A percentile compares a stretch with the other conserved stretches of the same genome.
These are phyloP conservation scores for Drosophila dunni DNA, from an alignment of 1,140 invertebrate genomes.

Conservation along the genomic window DNA sequence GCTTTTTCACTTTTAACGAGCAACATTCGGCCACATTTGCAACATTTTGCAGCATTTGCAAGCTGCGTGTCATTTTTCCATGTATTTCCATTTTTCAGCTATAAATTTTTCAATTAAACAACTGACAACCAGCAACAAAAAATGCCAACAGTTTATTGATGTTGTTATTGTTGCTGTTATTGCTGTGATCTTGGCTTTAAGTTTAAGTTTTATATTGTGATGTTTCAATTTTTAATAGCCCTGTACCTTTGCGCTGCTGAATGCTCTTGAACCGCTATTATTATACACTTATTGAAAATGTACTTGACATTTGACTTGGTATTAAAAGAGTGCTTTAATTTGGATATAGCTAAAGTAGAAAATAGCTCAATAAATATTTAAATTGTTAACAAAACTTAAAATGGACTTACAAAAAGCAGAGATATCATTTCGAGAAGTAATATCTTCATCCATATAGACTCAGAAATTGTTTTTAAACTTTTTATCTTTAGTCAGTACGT, in stretches of 20 bases:
- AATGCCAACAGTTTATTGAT: conserved; percentile 12
- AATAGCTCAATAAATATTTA: neutral
- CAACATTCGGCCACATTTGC: conserved; percentile 37
- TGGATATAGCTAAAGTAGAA: no score
- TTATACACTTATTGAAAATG: neutral
- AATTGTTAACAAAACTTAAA: neutral
- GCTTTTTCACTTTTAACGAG: conserved; percentile 82
- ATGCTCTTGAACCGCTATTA: conserved; percentile 26
- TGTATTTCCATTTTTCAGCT: conserved; percentile 48
- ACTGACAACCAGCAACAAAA: conserved; percentile 43
- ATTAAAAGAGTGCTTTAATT: neutral
- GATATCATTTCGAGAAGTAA: no score
- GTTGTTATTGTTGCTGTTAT: conserved; percentile 9
- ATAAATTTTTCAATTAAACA: conserved; percentile 69
- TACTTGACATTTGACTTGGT: neutral
- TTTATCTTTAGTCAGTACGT: no score
- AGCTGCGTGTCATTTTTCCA: conserved; percentile 66
- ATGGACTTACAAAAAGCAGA: no score
- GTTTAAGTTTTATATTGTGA: conserved; percentile 42
- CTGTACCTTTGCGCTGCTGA: conserved; percentile 38
- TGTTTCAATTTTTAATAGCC: conserved; percentile 56
- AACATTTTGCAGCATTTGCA: conserved; percentile 53
- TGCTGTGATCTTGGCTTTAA: conserved; percentile 38
- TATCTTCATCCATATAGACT: no score
- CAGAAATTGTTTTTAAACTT: no score